phyloP scores from a whole-genome alignment of 1,140 invertebrate species.

The Drosophila kikkawai region DNA sequence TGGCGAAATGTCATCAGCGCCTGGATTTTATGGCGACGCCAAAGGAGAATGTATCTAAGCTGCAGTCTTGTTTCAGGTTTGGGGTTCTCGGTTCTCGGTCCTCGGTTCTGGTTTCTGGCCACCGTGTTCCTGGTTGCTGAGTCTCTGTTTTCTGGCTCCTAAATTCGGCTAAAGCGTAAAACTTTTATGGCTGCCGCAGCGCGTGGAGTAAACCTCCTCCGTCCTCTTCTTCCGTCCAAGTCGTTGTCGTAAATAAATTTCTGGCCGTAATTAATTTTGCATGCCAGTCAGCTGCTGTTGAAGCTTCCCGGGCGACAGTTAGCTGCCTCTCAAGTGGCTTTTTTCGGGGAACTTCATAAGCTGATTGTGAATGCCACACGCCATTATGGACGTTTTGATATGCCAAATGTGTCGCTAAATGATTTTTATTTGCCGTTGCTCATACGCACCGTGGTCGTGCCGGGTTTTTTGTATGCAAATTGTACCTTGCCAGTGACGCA shows the following conservation, averaged over 20 bases:
- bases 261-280: constrained; percentile 77
- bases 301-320: constrained; percentile 29
- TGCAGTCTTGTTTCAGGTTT: constrained; percentile 32
- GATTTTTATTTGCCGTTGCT: constrained; percentile 68
- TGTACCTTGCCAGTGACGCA: constrained; percentile 23
- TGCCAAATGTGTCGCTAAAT: constrained; percentile 81
- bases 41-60: constrained; percentile 74
- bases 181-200: constrained; percentile 76
- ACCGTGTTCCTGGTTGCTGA: constrained; percentile 13
- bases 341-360: constrained; percentile 53
- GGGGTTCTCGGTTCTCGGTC: constrained; percentile 1
- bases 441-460: constrained; percentile 58
- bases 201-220: constrained; percentile 16
- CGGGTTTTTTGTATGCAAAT: constrained; percentile 72
- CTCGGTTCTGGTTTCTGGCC: constrained; percentile 10
- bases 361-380: constrained; percentile 72
- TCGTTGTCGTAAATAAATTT: constrained; percentile 73
- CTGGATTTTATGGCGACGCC: constrained; percentile 65
- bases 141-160: constrained; percentile 38
- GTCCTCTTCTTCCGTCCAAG: constrained; percentile 13
- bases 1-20: constrained; percentile 69
- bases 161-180: constrained; percentile 79
- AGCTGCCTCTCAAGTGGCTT: constrained; percentile 20
- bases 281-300: constrained; percentile 63
- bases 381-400: constrained; percentile 66